phyloP scores from a whole-genome alignment of 2,888 invertebrate species.

The Maniola hyperantus region DNA sequence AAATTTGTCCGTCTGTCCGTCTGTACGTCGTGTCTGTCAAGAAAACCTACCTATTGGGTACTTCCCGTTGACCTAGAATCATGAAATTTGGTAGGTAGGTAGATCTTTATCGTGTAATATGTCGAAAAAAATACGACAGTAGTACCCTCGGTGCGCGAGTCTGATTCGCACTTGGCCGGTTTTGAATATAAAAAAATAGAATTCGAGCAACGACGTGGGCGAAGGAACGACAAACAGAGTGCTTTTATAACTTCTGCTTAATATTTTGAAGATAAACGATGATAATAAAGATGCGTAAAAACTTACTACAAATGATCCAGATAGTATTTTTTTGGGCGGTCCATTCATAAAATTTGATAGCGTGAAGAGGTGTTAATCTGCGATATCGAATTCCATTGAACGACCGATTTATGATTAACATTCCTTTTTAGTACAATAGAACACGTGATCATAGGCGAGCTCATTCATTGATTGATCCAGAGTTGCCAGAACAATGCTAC shows the following conservation, averaged over 20 bases:
- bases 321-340: constrained; percentile 63
- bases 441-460: constrained; percentile 67
- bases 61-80: too few relatives aligned
- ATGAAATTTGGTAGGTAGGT: too few relatives aligned
- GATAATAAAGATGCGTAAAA: constrained; percentile 39
- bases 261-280: constrained; percentile 41
- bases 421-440: constrained; percentile 71
- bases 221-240: constrained; percentile 17
- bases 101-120: too few relatives aligned
- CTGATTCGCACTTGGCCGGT: too few relatives aligned
- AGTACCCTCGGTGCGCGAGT: too few relatives aligned
- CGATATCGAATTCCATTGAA: constrained; percentile 64
- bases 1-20: too few relatives aligned
- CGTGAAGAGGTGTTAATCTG: constrained; percentile 66
- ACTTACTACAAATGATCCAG: constrained; percentile 59
- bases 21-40: too few relatives aligned
- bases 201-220: constrained; percentile 3
- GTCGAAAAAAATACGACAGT: too few relatives aligned
- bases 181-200: constrained; percentile 17
- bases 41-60: too few relatives aligned
- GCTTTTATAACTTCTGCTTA: constrained; percentile 26
- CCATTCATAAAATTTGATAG: constrained; percentile 69
- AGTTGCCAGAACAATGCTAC: background rate
- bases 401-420: constrained; percentile 72
- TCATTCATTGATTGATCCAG: constrained; percentile 64